Conservation (phyloP, 2,113 vertebrate genomes). For the Ramphastos sulfuratus region DNA sequence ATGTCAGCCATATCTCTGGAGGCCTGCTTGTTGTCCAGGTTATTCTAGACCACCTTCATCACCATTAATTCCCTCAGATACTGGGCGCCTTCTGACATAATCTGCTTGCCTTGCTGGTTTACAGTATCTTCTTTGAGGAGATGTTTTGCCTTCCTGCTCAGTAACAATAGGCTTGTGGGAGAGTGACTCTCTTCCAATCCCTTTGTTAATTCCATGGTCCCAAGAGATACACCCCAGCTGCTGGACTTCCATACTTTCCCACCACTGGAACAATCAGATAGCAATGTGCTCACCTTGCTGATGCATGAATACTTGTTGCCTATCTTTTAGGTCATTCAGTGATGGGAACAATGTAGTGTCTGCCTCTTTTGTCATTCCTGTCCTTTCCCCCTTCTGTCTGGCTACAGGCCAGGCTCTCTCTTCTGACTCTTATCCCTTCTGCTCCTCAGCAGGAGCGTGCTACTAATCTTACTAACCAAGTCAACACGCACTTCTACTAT, state of each 20-base stretch:
- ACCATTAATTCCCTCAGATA: neutral
- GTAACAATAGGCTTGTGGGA: neutral
- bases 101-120: neutral
- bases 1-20: neutral
- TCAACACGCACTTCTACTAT: neutral
- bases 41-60: neutral
- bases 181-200: neutral
- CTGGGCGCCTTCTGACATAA: neutral
- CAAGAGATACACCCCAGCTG: neutral
- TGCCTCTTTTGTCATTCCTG: neutral
- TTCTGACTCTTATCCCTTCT: neutral
- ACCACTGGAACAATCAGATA: neutral
- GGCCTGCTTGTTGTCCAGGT: neutral
- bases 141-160: neutral
- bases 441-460: neutral
- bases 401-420: neutral
- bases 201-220: neutral
- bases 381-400: neutral
- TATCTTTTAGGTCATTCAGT: neutral
- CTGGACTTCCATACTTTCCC: neutral
- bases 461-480: neutral
- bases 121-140: neutral
- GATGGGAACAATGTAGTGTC: neutral
- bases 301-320: neutral
- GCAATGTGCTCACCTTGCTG: neutral